Conservation (phyloP, 2,888 invertebrate species). For the Zygothrica quintamaculata region DNA sequence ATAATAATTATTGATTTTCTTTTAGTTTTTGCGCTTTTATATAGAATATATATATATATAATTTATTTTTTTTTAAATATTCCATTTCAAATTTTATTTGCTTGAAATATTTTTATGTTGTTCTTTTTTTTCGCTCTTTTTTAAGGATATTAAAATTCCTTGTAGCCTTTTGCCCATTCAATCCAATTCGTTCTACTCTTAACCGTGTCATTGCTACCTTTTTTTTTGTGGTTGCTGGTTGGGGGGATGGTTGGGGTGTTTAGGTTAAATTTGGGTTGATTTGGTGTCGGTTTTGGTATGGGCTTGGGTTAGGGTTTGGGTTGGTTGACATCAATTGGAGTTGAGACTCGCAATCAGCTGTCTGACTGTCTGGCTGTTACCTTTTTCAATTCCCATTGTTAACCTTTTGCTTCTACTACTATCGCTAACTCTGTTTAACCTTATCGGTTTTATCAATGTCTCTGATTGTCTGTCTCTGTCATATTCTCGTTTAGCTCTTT, state of each 20-base stretch:
- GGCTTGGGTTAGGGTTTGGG: background rate
- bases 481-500: constrained; percentile 8
- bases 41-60: too few species aligned
- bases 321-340: constrained; percentile 27
- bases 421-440: background rate
- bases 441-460: background rate
- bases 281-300: background rate
- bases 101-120: too few species aligned
- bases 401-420: constrained; percentile 2
- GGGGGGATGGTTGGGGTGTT: too few species aligned
- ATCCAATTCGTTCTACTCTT: background rate
- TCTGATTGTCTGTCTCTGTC: constrained; percentile 4
- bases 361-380: constrained; percentile 8
- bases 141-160: constrained; percentile 31
- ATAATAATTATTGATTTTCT: too few species aligned
- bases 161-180: background rate
- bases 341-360: constrained; percentile 19
- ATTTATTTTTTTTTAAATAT: background rate
- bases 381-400: constrained; percentile 25
- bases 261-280: background rate
- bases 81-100: background rate
- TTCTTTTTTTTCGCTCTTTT: too few species aligned
- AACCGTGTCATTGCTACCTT: constrained; percentile 35
- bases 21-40: background rate
- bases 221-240: too few species aligned